These are phyloP conservation scores for Euura saliciscinereae DNA, from an alignment of 1,140 invertebrate genomes.

Conservation along the genomic window DNA sequence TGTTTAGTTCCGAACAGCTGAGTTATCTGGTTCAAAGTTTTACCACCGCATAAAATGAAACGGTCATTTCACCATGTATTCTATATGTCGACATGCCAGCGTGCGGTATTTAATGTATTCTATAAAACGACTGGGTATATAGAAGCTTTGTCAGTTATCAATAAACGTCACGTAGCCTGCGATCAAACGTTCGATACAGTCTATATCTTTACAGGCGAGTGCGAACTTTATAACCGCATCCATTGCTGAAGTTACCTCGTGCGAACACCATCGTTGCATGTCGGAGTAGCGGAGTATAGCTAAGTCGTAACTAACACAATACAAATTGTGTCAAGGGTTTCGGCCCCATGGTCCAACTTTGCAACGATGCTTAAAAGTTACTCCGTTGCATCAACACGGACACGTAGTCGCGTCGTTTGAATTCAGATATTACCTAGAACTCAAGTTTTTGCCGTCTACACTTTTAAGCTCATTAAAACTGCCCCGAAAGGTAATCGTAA, in stretches of 20 bases:
- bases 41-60: too few relatives aligned
- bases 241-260: not conserved
- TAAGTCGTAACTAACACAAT: not conserved
- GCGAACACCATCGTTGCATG: not conserved
- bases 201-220: not conserved
- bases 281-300: not conserved
- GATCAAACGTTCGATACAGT: not conserved
- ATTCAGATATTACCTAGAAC: too few relatives aligned
- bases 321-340: not conserved
- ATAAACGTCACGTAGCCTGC: not conserved
- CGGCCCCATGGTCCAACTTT: not conserved
- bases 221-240: not conserved
- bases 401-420: too few relatives aligned
- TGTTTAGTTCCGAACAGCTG: too few relatives aligned
- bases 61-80: too few relatives aligned
- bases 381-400: not conserved
- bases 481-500: too few relatives aligned
- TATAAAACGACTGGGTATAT: too few relatives aligned
- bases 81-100: too few relatives aligned
- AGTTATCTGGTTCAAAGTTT: too few relatives aligned
- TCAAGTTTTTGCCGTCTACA: too few relatives aligned
- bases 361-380: not conserved
- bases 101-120: too few relatives aligned
- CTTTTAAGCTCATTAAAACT: too few relatives aligned
- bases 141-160: not conserved